A percentile compares a stretch with the other conserved stretches of the same genome.
Conservation (phyloP, 2,113 vertebrate genomes). For the Gymnogyps californianus region DNA sequence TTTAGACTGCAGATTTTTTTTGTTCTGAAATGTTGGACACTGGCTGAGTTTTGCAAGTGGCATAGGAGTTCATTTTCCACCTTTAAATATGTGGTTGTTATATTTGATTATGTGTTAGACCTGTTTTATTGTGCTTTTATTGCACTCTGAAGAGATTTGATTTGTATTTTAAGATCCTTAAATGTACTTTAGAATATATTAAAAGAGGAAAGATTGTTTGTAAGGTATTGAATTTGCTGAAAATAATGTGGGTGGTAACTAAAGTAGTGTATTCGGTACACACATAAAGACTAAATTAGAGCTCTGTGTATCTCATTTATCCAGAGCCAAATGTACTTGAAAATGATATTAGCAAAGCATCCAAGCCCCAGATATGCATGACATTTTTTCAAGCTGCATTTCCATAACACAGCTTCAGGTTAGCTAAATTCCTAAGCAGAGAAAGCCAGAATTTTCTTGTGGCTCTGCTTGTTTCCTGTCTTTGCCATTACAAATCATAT, state of each 20-base stretch:
- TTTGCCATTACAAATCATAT: not conserved
- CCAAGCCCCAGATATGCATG: not conserved
- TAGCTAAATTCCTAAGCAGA: not conserved
- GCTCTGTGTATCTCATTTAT: not conserved
- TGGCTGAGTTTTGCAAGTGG: not conserved
- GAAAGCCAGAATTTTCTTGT: not conserved
- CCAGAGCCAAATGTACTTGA: not conserved
- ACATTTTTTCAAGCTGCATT: not conserved
- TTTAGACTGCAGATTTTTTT: not conserved
- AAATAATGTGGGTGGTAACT: constrained; percentile 5
- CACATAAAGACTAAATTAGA: not conserved
- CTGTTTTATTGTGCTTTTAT: constrained; percentile 1
- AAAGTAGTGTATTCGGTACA: not conserved
- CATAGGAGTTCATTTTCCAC: not conserved
- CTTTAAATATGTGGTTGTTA: not conserved
- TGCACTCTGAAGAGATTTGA: not conserved
- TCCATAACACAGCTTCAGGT: not conserved
- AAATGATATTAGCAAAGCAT: not conserved
- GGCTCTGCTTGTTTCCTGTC: not conserved
- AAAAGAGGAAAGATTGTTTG: constrained; percentile 3
- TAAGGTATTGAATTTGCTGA: constrained; percentile 1
- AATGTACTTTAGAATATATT: constrained; percentile 1
- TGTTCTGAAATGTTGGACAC: not conserved
- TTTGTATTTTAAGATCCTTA: constrained; percentile 24
- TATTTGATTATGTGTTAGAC: not conserved